These are phyloP conservation scores for Molossus alvarezi DNA, from an alignment of 2,797 vertebrate species.

Conservation along the genomic window DNA sequence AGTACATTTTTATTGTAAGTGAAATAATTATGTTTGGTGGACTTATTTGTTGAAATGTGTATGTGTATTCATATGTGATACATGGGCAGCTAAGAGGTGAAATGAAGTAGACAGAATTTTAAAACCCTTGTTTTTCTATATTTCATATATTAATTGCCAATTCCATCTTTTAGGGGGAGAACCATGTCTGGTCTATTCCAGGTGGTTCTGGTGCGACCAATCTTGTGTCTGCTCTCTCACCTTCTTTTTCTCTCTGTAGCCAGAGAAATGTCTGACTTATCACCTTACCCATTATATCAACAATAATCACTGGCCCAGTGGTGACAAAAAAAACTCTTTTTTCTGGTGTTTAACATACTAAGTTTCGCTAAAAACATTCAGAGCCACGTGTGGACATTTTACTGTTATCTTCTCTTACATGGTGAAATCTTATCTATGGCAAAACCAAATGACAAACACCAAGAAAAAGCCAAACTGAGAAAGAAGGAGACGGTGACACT, in stretches of 20 bases:
- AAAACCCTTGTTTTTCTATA: neutral
- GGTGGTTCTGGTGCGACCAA: neutral
- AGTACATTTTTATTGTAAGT: conserved; percentile 24
- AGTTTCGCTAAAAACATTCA: neutral
- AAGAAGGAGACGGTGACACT: neutral
- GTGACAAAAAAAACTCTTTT: neutral
- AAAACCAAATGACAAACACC: neutral
- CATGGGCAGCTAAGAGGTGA: neutral
- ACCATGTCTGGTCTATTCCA: accelerated
- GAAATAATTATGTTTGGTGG: conserved; percentile 18
- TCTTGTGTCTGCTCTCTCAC: neutral
- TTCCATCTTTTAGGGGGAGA: neutral
- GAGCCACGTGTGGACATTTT: neutral
- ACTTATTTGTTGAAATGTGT: neutral
- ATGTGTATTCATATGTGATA: neutral
- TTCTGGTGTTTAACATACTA: neutral
- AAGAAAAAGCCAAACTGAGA: neutral
- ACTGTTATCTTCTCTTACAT: neutral
- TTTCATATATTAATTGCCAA: neutral
- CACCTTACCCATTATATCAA: neutral
- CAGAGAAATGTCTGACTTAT: neutral
- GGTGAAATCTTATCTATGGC: neutral
- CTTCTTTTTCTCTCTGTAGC: neutral
- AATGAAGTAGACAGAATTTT: neutral
- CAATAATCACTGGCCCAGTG: neutral